phyloP scores from a whole-genome alignment of 2,888 invertebrate species.

The Tubulanus polymorphus region DNA sequence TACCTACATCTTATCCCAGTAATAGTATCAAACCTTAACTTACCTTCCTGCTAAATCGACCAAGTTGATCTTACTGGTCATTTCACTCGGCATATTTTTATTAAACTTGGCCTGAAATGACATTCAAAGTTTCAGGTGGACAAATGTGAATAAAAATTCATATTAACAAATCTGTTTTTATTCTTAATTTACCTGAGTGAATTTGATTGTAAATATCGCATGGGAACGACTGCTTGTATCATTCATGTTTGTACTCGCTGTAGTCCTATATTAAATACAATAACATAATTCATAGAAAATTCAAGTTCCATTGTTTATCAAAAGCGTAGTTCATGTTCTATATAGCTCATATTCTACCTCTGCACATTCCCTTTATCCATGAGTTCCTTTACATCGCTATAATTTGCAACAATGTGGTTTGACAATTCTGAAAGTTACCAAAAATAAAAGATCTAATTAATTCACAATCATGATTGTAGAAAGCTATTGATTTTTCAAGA shows the following conservation, averaged over 20 bases:
- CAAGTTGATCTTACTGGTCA: conserved; percentile 54
- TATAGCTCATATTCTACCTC: too few species aligned
- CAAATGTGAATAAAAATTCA: neutral
- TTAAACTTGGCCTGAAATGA: conserved; percentile 48
- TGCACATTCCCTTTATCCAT: conserved; percentile 45
- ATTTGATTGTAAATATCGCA: conserved; percentile 60
- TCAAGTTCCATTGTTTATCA: too few species aligned
- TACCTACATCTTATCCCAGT: too few species aligned
- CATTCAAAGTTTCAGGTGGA: neutral
- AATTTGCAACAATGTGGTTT: conserved; percentile 44
- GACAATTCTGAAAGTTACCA: conserved; percentile 39
- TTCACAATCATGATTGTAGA: neutral
- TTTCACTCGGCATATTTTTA: conserved; percentile 52
- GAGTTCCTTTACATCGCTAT: conserved; percentile 38
- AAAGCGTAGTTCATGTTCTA: too few species aligned
- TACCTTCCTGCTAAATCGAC: conserved; percentile 58
- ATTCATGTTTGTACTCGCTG: conserved; percentile 70
- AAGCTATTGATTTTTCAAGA: neutral
- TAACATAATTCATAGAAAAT: neutral
- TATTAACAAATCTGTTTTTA: neutral
- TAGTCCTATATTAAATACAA: conserved; percentile 58
- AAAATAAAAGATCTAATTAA: too few species aligned
- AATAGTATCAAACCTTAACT: conserved; percentile 12
- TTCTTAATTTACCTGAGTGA: conserved; percentile 45
- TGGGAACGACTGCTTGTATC: conserved; percentile 63